phyloP scores from a whole-genome alignment of 2,888 invertebrate genomes.

The Mylabris sibirica region DNA sequence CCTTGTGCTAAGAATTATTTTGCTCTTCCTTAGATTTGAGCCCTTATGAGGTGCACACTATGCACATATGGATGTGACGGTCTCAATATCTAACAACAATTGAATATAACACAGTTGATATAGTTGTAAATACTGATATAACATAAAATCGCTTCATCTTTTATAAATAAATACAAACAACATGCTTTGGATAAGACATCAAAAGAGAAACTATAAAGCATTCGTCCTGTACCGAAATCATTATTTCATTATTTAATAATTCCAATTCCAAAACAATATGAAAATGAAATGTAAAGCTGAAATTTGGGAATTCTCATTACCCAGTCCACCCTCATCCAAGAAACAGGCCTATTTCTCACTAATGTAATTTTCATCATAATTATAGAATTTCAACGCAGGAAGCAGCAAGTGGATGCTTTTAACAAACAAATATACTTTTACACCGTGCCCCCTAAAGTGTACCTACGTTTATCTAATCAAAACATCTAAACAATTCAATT shows the following conservation, averaged over 20 bases:
- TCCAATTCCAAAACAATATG: neutral
- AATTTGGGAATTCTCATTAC: neutral
- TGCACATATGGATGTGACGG: too few relatives aligned
- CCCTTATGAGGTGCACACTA: too few relatives aligned
- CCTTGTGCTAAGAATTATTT: too few relatives aligned
- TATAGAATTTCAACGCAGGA: neutral
- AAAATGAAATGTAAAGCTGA: neutral
- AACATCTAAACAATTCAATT: neutral
- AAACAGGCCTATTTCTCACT: neutral
- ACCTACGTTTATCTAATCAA: neutral
- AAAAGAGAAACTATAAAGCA: neutral
- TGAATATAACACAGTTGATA: neutral
- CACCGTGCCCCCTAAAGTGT: neutral
- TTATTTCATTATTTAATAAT: neutral
- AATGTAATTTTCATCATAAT: neutral
- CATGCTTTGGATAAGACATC: neutral
- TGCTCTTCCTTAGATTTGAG: too few relatives aligned
- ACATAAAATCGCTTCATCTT: neutral
- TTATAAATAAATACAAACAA: neutral
- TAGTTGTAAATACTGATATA: neutral
- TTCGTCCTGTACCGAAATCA: neutral
- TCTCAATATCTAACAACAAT: neutral
- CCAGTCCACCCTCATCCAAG: neutral
- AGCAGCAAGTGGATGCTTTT: neutral
- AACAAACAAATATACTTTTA: neutral